Percentiles rank a stretch among this genome's conserved stretches.
Evolutionary conservation across 2,113 vertebrate genomes (phyloP).

Genomic region (Zeus faber): DNA sequence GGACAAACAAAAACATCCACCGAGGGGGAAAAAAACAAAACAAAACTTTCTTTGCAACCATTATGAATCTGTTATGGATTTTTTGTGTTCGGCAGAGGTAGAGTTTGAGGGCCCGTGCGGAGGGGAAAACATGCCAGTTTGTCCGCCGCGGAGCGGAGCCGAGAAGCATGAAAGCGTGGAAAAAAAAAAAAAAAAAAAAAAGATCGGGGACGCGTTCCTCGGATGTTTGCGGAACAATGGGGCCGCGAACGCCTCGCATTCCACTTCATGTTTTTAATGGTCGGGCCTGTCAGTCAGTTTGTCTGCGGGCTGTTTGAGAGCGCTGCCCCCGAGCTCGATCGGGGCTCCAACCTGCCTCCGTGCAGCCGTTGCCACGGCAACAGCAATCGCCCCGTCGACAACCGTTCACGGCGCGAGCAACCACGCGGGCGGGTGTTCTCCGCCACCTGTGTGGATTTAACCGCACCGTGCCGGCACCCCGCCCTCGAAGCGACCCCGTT

Average conservation of each 20-base stretch:
- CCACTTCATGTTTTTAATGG: constrained; percentile 55
- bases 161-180: constrained; percentile 39
- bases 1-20: no score
- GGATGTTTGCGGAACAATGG: constrained; percentile 62
- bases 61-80: no score
- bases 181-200: no score
- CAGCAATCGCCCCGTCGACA: constrained; percentile 15
- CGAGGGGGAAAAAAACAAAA: no score
- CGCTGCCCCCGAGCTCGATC: constrained; percentile 12
- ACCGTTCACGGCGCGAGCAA: no score
- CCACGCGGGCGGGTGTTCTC: no score
- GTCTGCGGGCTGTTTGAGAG: constrained; percentile 21
- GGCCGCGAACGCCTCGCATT: constrained; percentile 49
- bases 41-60: no score
- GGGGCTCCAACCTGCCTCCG: constrained; percentile 33
- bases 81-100: no score
- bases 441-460: no score
- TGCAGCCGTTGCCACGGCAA: constrained; percentile 32
- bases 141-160: constrained; percentile 17
- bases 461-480: no score
- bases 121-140: background rate
- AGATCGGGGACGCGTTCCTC: constrained; percentile 46
- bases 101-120: background rate
- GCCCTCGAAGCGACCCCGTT: no score
- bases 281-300: constrained; percentile 41